Evolutionary conservation across 2,797 vertebrate species (phyloP).

Genomic region (Fistularia tabacaria): DNA sequence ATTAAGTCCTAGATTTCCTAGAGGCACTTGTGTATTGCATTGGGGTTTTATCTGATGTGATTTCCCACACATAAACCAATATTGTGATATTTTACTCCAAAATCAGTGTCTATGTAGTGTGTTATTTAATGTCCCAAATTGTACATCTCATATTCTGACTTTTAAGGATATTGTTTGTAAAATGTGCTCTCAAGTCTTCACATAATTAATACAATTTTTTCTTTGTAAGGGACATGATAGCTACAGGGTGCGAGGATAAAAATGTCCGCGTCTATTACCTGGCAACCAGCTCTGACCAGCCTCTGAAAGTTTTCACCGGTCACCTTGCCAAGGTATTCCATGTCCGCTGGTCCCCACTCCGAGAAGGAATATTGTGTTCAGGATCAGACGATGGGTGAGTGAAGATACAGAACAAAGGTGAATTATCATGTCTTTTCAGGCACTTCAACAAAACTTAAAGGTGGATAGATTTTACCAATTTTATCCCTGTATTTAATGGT

Average conservation of each 20-base stretch:
- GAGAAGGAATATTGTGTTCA: constrained; percentile 94
- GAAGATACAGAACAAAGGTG: neutral
- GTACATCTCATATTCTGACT: no score
- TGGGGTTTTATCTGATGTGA: no score
- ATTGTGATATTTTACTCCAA: no score
- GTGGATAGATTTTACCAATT: neutral
- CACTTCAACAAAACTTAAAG: neutral
- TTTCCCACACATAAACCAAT: no score
- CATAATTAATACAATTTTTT: neutral
- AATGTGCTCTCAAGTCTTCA: neutral
- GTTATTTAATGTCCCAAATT: no score
- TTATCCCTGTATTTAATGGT: no score
- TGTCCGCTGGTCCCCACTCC: constrained; percentile 93
- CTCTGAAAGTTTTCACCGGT: constrained; percentile 90
- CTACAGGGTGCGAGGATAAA: constrained; percentile 96
- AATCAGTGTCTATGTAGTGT: no score
- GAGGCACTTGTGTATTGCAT: no score
- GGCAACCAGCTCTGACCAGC: constrained; percentile 94
- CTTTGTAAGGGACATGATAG: constrained; percentile 88
- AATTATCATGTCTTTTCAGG: neutral
- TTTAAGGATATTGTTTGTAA: no score
- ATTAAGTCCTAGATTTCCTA: no score
- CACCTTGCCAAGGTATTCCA: constrained; percentile 96
- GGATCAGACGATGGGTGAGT: constrained; percentile 94
- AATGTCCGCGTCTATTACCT: constrained; percentile 93